Evolutionary conservation across 2,113 vertebrate genomes (phyloP).

Genomic region (Salvelinus namaycush): DNA sequence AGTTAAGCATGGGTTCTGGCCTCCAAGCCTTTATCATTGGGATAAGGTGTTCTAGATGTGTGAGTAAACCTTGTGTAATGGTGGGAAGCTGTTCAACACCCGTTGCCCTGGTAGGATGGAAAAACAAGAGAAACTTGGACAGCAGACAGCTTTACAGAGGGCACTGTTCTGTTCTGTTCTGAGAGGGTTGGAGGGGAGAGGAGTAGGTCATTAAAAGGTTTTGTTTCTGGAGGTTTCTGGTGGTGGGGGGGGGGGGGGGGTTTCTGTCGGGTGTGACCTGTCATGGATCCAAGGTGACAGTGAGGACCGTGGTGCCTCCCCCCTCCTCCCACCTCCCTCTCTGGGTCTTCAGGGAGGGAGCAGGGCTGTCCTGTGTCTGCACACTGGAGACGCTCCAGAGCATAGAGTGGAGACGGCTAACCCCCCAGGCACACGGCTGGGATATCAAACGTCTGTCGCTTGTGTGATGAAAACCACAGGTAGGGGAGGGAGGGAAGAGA

Average conservation of each 20-base stretch:
- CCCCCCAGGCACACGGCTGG: conserved; percentile 10
- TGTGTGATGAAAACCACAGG: conserved; percentile 30
- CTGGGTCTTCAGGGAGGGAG: too few species aligned
- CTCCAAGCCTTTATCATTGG: conserved; percentile 67
- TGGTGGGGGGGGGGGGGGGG: background rate
- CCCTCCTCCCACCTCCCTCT: too few species aligned
- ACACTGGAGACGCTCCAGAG: background rate
- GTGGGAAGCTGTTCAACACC: conserved; percentile 67
- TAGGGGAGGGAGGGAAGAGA: background rate
- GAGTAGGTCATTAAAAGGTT: too few species aligned
- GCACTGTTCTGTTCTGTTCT: conserved; percentile 18
- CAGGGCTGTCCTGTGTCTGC: background rate
- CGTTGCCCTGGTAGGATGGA: conserved; percentile 55
- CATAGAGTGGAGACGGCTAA: background rate
- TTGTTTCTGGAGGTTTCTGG: conserved; percentile 21
- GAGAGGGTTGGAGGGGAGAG: conserved; percentile 22
- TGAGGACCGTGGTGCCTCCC: too few species aligned
- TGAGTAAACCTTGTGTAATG: conserved; percentile 58
- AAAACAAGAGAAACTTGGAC: conserved; percentile 55
- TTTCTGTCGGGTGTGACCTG: conserved; percentile 23
- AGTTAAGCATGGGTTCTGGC: conserved; percentile 47
- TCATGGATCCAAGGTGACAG: conserved; percentile 40
- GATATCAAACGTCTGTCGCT: conserved; percentile 34
- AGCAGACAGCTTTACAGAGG: conserved; percentile 50
- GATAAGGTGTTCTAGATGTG: conserved; percentile 65